Conservation (phyloP, 2,797 vertebrate genomes). For the Phaenicophaeus curvirostris region DNA sequence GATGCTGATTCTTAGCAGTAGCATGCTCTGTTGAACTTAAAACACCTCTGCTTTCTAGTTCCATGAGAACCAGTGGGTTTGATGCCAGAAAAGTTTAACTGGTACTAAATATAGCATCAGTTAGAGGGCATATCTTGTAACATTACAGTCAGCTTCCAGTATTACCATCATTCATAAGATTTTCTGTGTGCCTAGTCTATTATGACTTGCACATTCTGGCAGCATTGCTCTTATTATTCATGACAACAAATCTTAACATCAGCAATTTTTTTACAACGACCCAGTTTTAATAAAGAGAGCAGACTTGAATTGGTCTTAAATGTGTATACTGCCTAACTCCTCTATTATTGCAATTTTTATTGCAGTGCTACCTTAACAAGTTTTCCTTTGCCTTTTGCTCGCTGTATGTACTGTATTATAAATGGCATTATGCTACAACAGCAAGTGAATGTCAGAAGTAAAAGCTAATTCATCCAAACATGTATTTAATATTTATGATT, state of each 20-base stretch:
- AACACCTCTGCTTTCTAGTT: conserved; percentile 63
- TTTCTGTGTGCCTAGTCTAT: conserved; percentile 44
- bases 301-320: not conserved
- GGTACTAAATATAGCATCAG: conserved; percentile 64
- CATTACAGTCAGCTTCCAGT: conserved; percentile 54
- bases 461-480: not conserved
- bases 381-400: not conserved
- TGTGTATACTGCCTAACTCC: not conserved
- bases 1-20: not conserved
- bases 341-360: not conserved
- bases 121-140: conserved; percentile 59
- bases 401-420: not conserved
- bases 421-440: not conserved
- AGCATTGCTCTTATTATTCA: conserved; percentile 50
- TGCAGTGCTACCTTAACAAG: not conserved
- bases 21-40: conserved; percentile 61
- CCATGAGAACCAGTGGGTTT: conserved; percentile 39
- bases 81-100: conserved; percentile 49
- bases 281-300: conserved; percentile 44
- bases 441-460: not conserved
- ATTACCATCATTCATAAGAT: conserved; percentile 52
- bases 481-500: not conserved
- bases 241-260: conserved; percentile 43
- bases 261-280: conserved; percentile 43
- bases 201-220: conserved; percentile 53